Percentiles rank a stretch among this genome's conserved stretches.
These are phyloP conservation scores for Arothron firmamentum DNA, from an alignment of 2,113 vertebrate genomes.

Conservation along the genomic window DNA sequence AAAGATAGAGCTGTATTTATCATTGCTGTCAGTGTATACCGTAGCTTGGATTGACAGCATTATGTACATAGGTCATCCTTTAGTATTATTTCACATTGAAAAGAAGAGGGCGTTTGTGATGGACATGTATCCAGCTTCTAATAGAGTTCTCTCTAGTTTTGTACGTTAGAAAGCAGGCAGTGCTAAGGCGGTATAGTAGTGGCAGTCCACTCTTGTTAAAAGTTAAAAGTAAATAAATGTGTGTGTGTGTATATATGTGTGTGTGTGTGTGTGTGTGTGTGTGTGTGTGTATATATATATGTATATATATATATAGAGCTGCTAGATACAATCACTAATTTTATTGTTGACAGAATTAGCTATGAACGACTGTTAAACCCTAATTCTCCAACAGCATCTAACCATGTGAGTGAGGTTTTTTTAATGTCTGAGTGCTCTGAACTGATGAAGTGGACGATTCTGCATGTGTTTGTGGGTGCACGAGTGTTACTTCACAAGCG, in stretches of 20 bases:
- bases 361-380: conserved; percentile 83
- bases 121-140: conserved; percentile 83
- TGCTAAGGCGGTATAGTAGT: conserved; percentile 72
- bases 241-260: conserved; percentile 47
- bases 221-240: conserved; percentile 64
- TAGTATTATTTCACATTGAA: conserved; percentile 99
- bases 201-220: conserved; percentile 73
- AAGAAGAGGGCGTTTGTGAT: conserved; percentile 83
- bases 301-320: conserved; percentile 72
- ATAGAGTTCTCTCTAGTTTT: conserved; percentile 93
- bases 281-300: conserved; percentile 57
- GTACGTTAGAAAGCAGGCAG: conserved; percentile 80
- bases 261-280: conserved; percentile 40
- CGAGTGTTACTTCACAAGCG: conserved; percentile 15
- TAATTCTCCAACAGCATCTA: conserved; percentile 73
- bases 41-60: conserved; percentile 83
- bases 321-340: conserved; percentile 85
- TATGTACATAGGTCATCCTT: conserved; percentile 93
- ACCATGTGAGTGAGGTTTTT: conserved; percentile 44
- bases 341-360: conserved; percentile 74
- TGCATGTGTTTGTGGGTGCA: conserved; percentile 33
- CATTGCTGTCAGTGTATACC: conserved; percentile 78
- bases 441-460: conserved; percentile 36
- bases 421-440: conserved; percentile 40
- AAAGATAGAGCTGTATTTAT: conserved; percentile 85